These are phyloP conservation scores for Loxodonta africana DNA, from an alignment of 2,113 vertebrate species.

Conservation along the genomic window DNA sequence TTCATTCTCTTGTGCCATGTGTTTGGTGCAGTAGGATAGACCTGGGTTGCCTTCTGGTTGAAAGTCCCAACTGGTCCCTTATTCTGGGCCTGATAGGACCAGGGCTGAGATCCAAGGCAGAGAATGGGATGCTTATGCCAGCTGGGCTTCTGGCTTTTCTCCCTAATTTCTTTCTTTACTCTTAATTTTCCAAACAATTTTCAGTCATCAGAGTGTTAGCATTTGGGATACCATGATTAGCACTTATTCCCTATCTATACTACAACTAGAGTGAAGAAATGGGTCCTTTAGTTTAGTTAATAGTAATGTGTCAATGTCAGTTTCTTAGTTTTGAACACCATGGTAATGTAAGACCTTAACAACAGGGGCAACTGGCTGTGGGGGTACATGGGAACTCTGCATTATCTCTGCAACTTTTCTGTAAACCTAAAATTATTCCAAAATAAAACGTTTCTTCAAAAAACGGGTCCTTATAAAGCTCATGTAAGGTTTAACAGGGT, in stretches of 20 bases:
- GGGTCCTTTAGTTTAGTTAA: neutral
- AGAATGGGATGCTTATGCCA: neutral
- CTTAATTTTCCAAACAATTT: neutral
- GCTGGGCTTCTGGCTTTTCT: neutral
- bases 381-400: neutral
- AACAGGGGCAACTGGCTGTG: neutral
- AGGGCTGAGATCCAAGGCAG: neutral
- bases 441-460: neutral
- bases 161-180: neutral
- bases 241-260: neutral
- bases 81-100: neutral
- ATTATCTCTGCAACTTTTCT: neutral
- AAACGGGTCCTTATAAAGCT: neutral
- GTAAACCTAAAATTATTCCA: neutral
- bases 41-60: neutral
- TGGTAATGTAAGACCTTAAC: neutral
- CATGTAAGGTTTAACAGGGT: neutral
- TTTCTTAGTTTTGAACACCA: neutral
- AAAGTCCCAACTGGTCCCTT: neutral
- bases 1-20: neutral
- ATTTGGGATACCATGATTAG: neutral
- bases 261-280: neutral
- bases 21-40: neutral
- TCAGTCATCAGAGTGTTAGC: slow-evolving; percentile 5
- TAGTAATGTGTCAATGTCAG: neutral